These are phyloP conservation scores for Sialia sialis DNA, from an alignment of 2,113 vertebrate genomes.

Conservation along the genomic window DNA sequence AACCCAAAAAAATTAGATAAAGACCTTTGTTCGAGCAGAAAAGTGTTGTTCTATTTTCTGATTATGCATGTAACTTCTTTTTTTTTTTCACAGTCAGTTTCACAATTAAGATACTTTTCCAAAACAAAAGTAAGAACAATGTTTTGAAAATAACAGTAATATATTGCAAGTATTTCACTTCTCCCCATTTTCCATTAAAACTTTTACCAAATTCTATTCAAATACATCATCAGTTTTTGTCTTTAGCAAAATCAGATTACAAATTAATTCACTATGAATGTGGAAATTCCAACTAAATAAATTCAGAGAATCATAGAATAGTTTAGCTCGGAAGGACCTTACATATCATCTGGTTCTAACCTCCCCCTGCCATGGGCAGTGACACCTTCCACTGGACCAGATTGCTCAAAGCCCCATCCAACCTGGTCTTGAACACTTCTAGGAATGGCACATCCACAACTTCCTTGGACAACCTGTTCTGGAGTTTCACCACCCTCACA, in stretches of 20 bases:
- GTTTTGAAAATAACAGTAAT: background rate
- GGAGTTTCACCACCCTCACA: background rate
- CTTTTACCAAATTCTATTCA: background rate
- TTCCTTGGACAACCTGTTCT: background rate
- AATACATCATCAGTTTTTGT: background rate
- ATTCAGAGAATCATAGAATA: background rate
- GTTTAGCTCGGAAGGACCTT: background rate
- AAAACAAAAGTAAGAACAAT: background rate
- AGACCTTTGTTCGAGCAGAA: conserved; percentile 40
- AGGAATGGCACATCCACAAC: background rate
- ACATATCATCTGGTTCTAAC: background rate
- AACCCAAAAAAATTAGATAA: conserved; percentile 41
- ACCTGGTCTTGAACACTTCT: background rate
- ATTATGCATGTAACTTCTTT: background rate
- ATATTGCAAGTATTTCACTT: background rate
- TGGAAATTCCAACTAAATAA: background rate
- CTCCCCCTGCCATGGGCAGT: background rate
- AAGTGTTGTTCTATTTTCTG: conserved; percentile 2
- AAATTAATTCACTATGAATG: background rate
- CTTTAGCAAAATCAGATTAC: background rate
- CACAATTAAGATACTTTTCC: background rate
- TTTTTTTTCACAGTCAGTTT: background rate
- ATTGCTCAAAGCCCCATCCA: background rate
- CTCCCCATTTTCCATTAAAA: background rate
- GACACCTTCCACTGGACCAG: background rate